Evolutionary conservation across 2,888 invertebrate species (phyloP), one percentile per base, ranked within the genome.

Genomic region (Mimachlamys varia): DNA sequence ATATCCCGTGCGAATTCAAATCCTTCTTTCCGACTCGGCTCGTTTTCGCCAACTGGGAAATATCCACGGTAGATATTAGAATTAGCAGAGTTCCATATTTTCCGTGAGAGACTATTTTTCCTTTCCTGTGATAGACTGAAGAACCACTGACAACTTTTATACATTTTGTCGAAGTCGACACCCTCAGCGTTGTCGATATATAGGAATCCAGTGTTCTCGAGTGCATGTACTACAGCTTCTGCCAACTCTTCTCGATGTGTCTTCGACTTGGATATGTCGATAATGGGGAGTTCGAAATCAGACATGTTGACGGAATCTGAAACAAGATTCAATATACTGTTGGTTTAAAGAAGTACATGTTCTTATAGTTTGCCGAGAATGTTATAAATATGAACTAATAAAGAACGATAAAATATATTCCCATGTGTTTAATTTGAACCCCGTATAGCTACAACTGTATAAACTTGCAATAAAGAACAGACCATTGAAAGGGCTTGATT

Each of bases 151-250:
- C 94, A 93, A 38, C 92, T 87, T 50, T 93, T 91, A 58, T 93
- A 53, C 12, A 94, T 91, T 89, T 91, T 93, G 12, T 93, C 92
- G 44, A 91, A 92, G 88, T 95, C 94, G 13, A 94, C 90, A 13
- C 94, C 94, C 22, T 92, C 90, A 5, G 94, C 92, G 76, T 94
- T 94, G 87, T 94, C 95, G 19, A 95, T 93, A 89, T 92, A 94
- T 13, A 94, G 92, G 90, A 95, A 95, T 0, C 95, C 95, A 13
- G 92, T 92, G n/a, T 93, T 94, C 90, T 95, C 94, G 27, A 95
- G 92, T 0, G 94, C 94, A 15, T 93, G 87, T 3, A 94, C 93
- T 33, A 95, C 93, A 27, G 93, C 87, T 50, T 91, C 90, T 1
- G 93, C 95, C 10, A 93, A 92, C 0, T 92, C 90, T 87, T 50